Percentiles rank a stretch among this genome's conserved stretches.
These are phyloP conservation scores for Oscheius myriophilus DNA, from an alignment of 2,888 invertebrate species.

Conservation along the genomic window DNA sequence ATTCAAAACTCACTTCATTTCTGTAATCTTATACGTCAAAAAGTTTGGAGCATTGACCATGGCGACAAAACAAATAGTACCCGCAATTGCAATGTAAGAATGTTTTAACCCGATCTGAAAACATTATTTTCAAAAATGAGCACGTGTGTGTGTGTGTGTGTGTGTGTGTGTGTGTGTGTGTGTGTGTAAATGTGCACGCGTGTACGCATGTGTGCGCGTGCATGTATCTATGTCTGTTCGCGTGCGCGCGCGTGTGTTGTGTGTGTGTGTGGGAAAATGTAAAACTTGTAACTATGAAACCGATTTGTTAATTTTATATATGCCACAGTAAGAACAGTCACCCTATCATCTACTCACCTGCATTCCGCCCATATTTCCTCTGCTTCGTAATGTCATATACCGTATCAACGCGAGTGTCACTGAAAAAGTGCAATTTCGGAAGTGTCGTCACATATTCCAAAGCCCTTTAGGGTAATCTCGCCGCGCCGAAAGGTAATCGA, in stretches of 20 bases:
- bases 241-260: too few relatives aligned
- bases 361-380: slow-evolving; percentile 64
- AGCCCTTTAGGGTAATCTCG: background rate
- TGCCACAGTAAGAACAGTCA: too few relatives aligned
- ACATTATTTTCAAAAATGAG: background rate
- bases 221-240: background rate
- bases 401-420: slow-evolving; percentile 68
- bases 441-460: background rate
- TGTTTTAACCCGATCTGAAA: slow-evolving; percentile 63
- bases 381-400: slow-evolving; percentile 63
- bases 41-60: slow-evolving; percentile 68
- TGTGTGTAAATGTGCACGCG: too few relatives aligned
- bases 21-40: slow-evolving; percentile 67
- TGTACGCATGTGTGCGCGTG: too few relatives aligned
- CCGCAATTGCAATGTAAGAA: slow-evolving; percentile 66
- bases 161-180: too few relatives aligned
- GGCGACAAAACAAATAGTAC: slow-evolving; percentile 56
- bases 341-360: slow-evolving; percentile 56
- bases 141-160: too few relatives aligned
- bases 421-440: slow-evolving; percentile 37
- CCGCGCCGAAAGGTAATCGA: slow-evolving; percentile 20
- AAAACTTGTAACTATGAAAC: too few relatives aligned
- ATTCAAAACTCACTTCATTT: slow-evolving; percentile 37
- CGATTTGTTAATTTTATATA: too few relatives aligned
- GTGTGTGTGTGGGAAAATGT: too few relatives aligned